These are phyloP conservation scores for Stegophylla sp. DNA, from an alignment of 2,888 invertebrate species.

Conservation along the genomic window DNA sequence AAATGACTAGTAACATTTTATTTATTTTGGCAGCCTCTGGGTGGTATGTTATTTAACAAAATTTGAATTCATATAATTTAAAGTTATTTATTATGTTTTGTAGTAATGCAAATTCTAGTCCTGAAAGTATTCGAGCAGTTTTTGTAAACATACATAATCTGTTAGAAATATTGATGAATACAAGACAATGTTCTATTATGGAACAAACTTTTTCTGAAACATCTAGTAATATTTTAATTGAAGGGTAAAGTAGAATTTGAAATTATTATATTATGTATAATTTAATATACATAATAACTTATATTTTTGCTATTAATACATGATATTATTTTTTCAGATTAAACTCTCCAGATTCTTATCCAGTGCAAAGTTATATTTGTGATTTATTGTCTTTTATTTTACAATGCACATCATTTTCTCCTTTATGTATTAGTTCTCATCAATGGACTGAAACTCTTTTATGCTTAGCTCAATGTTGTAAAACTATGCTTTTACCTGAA, in stretches of 20 bases:
- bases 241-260: slow-evolving; percentile 36
- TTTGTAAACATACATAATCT: slow-evolving; percentile 51
- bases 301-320: background rate
- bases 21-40: slow-evolving; percentile 49
- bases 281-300: background rate
- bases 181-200: slow-evolving; percentile 45
- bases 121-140: slow-evolving; percentile 41
- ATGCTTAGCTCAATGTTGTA: slow-evolving; percentile 37
- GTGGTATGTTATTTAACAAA: slow-evolving; percentile 40
- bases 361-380: slow-evolving; percentile 53
- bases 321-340: slow-evolving; percentile 17
- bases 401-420: slow-evolving; percentile 56
- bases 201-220: slow-evolving; percentile 50
- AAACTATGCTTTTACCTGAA: slow-evolving; percentile 37
- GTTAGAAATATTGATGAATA: slow-evolving; percentile 37
- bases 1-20: slow-evolving; percentile 55
- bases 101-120: slow-evolving; percentile 45
- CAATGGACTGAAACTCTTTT: slow-evolving; percentile 55
- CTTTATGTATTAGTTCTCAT: slow-evolving; percentile 42
- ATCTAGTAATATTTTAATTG: slow-evolving; percentile 26
- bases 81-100: background rate
- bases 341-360: slow-evolving; percentile 38
- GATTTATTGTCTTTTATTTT: slow-evolving; percentile 55
- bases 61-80: background rate
- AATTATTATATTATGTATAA: background rate